Base-by-base conservation (phyloP, 2,888 invertebrate genomes). In the Ennomos fuscantarius region DNA sequence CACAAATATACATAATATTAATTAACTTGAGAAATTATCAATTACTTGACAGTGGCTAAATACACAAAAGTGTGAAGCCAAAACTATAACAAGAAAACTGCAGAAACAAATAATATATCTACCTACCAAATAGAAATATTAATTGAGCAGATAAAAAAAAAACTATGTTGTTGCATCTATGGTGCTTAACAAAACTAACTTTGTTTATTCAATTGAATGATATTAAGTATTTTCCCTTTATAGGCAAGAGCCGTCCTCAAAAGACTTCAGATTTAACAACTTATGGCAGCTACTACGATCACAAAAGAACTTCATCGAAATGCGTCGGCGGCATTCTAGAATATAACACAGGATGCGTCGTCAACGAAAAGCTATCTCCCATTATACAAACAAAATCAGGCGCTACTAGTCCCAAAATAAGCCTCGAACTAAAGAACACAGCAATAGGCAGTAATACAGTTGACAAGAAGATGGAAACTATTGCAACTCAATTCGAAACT, bases 311-410 rank as follows among this genome's bases (percentile, higher is more conserved):
- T 10, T 82, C 84, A 2, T 82, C 87, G 0, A 87, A 87, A 74
- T 85, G 86, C 57, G 78, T 87, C 0, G 86, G 85, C 32, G 81
- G 79, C 24, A 45, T 68, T 34, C 34, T 73, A 12, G 79, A 82
- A 34, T 58, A 66, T 15, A 73, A 68, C 11, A 69, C 64, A 8
- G 72, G 69, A 36, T 63, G 67, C 36, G 66, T 76, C 0, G 55
- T 87, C 8, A 79, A 69, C 32, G 74, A 80, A 55, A 84, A 85
- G 47, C 55, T 87, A 1, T 89, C 89, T 0, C 88, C 89, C 1
- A 82, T 88, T 11, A 41, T 78, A 40, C 72, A 78, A 8, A 86
- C 74, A 12, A 73, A 69, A 60, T 81, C 83, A 1, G 77, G 70
- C 1, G 65, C 75, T 0, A 87, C 84, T 0, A 86, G 83, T 43